Evolutionary conservation across 2,888 invertebrate species (phyloP), one percentile per base, ranked within the genome.

Genomic region (Stenurella melanura): DNA sequence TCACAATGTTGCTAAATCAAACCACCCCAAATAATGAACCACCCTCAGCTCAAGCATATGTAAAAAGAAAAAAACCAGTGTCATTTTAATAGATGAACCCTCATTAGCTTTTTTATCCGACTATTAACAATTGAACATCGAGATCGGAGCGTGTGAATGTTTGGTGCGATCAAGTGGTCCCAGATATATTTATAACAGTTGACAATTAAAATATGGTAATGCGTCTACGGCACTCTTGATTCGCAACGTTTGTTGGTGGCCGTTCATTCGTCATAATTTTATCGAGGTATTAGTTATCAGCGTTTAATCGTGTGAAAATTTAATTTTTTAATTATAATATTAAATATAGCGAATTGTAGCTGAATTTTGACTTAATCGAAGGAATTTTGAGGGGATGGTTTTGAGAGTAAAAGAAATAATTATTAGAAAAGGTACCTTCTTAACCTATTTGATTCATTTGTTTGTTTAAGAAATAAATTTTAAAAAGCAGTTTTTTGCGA

Each of bases 151-250:
- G 88, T 88, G 88, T 88, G 88, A 88, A 88, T 84, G 86, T 83
- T 68, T 58, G 38, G 61, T 18, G 60, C 70, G 70, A 75, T 80
- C 86, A 83, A 86, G 85, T 84, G 84, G 78, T 75, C 85, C 84
- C 84, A 83, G 87, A 87, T 85, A 85, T 84, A 87, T 87, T 86
- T 87, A 87, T 87, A 86, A 87, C 86, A 82, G 83, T 81, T 84
- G 88, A 88, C 88, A 89, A 88, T 88, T 89, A 88, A 88, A 88
- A 87, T 88, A 88, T 88, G 86, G 84, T 85, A 86, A 85, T 86
- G 83, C 81, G 73, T 74, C 74, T 69, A 76, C 64, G 54, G 76
- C 79, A 81, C 79, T 73, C 79, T 81, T 79, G 79, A 83, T 82
- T 82, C 80, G 67, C 57, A 68, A 78, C 75, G 80, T 76, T 80